phyloP scores from a whole-genome alignment of 2,888 invertebrate species.

The Leptothorax acervorum region DNA sequence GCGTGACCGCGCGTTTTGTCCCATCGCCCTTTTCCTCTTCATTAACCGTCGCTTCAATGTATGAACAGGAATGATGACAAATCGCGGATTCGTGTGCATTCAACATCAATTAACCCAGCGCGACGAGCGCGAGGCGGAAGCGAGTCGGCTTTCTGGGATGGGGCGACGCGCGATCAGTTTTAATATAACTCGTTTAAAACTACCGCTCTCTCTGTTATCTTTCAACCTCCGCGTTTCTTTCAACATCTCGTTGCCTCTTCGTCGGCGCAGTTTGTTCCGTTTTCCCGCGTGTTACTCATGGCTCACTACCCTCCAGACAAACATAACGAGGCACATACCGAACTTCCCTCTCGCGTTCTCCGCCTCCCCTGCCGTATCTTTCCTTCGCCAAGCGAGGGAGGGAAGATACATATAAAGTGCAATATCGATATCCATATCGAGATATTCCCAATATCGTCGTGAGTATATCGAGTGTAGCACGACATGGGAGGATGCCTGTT shows the following conservation, averaged over 20 bases:
- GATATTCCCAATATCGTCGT: conserved; percentile 61
- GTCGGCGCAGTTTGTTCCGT: conserved; percentile 38
- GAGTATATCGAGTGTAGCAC: conserved; percentile 63
- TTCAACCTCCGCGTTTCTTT: conserved; percentile 36
- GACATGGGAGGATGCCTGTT: conserved; percentile 47
- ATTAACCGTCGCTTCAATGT: conserved; percentile 16
- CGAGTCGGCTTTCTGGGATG: not conserved
- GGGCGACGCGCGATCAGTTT: conserved; percentile 9
- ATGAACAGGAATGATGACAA: conserved; percentile 25
- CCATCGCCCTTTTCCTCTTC: conserved; percentile 8
- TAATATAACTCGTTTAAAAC: conserved; percentile 22
- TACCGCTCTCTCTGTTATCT: conserved; percentile 16
- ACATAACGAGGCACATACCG: conserved; percentile 54
- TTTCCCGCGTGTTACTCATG: conserved; percentile 42
- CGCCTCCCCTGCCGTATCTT: conserved; percentile 10
- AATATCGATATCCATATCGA: conserved; percentile 74
- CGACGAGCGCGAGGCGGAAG: not conserved
- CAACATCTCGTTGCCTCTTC: conserved; percentile 9
- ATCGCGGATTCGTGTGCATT: conserved; percentile 22
- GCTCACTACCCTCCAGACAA: conserved; percentile 57
- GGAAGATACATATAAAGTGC: conserved; percentile 56
- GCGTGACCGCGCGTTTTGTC: conserved; percentile 56
- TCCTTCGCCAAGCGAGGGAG: conserved; percentile 16
- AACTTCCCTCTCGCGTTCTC: conserved; percentile 41
- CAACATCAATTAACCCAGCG: conserved; percentile 38